A percentile compares a stretch with the other conserved stretches of the same genome.
phyloP scores from a whole-genome alignment of 2,888 invertebrate genomes.

The Liopterus haemorrhoidalis region DNA sequence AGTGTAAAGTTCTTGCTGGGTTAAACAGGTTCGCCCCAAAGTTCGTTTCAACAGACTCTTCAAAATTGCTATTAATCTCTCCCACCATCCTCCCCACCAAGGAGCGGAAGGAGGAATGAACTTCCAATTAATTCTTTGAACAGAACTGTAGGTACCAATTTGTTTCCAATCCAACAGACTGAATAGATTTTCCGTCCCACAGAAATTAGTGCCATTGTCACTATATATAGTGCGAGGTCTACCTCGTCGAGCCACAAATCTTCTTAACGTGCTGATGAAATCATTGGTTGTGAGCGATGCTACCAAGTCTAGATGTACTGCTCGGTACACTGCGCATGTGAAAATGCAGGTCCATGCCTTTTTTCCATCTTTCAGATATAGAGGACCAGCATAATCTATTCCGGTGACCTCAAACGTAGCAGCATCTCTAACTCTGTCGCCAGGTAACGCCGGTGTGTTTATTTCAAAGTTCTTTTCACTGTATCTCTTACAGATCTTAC shows the following conservation, averaged over 20 bases:
- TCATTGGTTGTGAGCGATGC: slow-evolving; percentile 30
- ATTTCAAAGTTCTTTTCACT: slow-evolving; percentile 26
- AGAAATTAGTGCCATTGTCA: slow-evolving; percentile 43
- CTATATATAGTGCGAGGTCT: slow-evolving; percentile 36
- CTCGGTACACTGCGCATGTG: slow-evolving; percentile 40
- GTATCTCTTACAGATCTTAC: slow-evolving; percentile 29
- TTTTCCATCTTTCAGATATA: slow-evolving; percentile 30
- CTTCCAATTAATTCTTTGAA: slow-evolving; percentile 28
- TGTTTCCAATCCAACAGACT: slow-evolving; percentile 29
- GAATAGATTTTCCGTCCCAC: slow-evolving; percentile 33
- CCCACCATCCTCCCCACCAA: slow-evolving; percentile 44
- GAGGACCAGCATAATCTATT: slow-evolving; percentile 39
- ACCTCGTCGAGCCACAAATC: slow-evolving; percentile 31
- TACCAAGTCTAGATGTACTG: slow-evolving; percentile 40
- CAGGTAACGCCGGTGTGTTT: slow-evolving; percentile 33
- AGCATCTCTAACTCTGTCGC: slow-evolving; percentile 35
- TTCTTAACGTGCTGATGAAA: slow-evolving; percentile 34
- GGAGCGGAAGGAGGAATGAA: slow-evolving; percentile 41
- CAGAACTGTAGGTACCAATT: slow-evolving; percentile 21
- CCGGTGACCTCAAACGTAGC: slow-evolving; percentile 36
- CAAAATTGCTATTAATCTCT: slow-evolving; percentile 38
- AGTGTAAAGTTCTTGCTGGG: slow-evolving; percentile 34
- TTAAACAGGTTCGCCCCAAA: slow-evolving; percentile 35
- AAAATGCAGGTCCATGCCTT: slow-evolving; percentile 37
- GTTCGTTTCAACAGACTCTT: slow-evolving; percentile 37